phyloP scores from a whole-genome alignment of 1,140 invertebrate species.

The Eumeta japonica region DNA sequence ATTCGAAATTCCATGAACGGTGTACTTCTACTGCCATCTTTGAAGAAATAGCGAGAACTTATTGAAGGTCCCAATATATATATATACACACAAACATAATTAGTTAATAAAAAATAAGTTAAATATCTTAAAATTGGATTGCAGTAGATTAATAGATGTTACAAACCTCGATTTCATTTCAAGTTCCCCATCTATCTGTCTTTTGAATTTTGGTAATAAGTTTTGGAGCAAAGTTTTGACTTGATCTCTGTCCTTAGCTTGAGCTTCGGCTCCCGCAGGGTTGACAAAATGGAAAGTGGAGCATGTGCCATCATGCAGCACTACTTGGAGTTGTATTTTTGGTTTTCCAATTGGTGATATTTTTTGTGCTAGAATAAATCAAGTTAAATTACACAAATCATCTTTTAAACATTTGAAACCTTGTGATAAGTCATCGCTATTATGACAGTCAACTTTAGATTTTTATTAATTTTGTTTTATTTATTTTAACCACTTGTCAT shows the following conservation, averaged over 20 bases:
- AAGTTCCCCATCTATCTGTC: conserved; percentile 89
- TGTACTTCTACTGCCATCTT: no score
- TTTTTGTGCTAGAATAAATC: conserved; percentile 80
- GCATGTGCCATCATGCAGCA: conserved; percentile 88
- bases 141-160: background rate
- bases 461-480: no score
- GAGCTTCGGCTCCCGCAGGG: conserved; percentile 74
- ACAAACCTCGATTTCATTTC: conserved; percentile 79
- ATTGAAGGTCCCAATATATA: no score
- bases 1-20: no score
- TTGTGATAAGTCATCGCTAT: no score
- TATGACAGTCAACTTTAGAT: no score
- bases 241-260: conserved; percentile 87
- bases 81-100: conserved; percentile 6
- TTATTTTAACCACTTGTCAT: no score
- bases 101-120: conserved; percentile 3
- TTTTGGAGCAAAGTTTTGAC: conserved; percentile 92
- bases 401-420: no score
- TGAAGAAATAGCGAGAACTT: no score
- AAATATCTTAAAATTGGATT: no score
- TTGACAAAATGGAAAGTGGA: conserved; percentile 99
- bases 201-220: conserved; percentile 91
- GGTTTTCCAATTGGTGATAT: conserved; percentile 97
- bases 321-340: conserved; percentile 98
- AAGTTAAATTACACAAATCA: no score